These are phyloP conservation scores for Brotula barbata DNA, from an alignment of 2,797 vertebrate genomes.

Conservation along the genomic window DNA sequence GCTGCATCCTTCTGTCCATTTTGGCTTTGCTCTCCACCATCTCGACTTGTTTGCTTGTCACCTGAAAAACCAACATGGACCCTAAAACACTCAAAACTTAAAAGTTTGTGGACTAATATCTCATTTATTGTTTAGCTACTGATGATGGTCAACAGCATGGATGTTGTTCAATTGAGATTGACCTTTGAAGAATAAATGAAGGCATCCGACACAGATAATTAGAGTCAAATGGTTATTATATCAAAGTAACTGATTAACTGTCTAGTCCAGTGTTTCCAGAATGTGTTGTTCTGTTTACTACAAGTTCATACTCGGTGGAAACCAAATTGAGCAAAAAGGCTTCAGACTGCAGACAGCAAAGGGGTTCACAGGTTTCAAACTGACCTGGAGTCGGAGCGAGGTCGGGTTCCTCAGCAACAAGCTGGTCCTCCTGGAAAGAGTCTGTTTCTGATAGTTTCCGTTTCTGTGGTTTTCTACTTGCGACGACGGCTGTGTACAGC, in stretches of 20 bases:
- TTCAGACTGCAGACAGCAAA: too few species aligned
- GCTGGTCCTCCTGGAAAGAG: conserved; percentile 1
- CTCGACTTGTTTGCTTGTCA: neutral
- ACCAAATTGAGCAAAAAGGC: too few species aligned
- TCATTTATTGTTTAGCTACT: too few species aligned
- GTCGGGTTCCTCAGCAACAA: conserved; percentile 1
- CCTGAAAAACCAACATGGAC: conserved; percentile 10
- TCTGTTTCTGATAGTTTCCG: conserved; percentile 43
- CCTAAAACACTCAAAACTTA: neutral
- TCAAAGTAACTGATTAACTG: too few species aligned
- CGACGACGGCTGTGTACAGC: conserved; percentile 58
- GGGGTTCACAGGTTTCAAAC: neutral
- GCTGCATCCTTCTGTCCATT: neutral
- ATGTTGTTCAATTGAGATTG: too few species aligned
- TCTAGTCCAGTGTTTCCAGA: too few species aligned
- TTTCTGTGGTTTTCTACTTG: conserved; percentile 49
- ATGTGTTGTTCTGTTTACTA: too few species aligned
- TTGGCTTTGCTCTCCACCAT: neutral
- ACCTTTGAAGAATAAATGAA: too few species aligned
- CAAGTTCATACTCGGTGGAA: neutral
- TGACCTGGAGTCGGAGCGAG: conserved; percentile 30
- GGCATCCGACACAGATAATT: too few species aligned
- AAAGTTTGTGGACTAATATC: conserved; percentile 1
- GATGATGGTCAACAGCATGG: too few species aligned
- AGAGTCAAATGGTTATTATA: too few species aligned